Base-by-base conservation (phyloP, 2,888 invertebrate species). In the Pogonocherus hispidulus region DNA sequence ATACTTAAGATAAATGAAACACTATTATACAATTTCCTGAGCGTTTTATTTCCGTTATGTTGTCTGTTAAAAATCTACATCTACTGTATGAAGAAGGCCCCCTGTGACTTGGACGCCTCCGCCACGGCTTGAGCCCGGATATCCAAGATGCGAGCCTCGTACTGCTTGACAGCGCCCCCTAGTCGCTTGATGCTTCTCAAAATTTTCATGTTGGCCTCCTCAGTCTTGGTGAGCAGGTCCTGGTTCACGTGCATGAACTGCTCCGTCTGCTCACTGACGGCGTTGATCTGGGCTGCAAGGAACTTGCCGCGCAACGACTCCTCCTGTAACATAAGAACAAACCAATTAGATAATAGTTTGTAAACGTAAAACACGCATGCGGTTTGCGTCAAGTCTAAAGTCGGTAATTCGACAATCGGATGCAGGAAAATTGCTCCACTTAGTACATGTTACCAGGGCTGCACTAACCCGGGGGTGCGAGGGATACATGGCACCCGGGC, bases 171-270 rank as follows among this genome's bases (percentile, higher is more conserved):
- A 2, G 83, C 82, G 11, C 57, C 72, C 20, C 74, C 75, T 65
- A 86, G 59, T 63, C 79, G 78, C 72, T 83, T 83, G 47, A 85
- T 83, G 69, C 84, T 85, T 67, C 76, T 84, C 81, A 85, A 81
- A 22, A 82, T 76, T 23, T 78, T 81, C 74, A 84, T 80, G 63
- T 85, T 85, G 19, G 80, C 79, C 37, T 82, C 80, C 75, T 85
- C 85, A 1, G 81, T 81, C 70, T 82, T 83, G 60, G 71, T 74
- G 0, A 86, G 79, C 22, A 79, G 81, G 5, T 83, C 83, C 27
- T 84, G 82, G 55, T 82, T 83, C 0, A 84, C 82, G 62, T 83
- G 80, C 54, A 79, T 78, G 65, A 82, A 81, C n/a, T 77, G 68
- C 63, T 83, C 83, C 1, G 79, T 81, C 70, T 84, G 84, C 20